A percentile compares a stretch with the other conserved stretches of the same genome.
Conservation (phyloP, 2,113 vertebrate species). For the rat (Rattus norvegicus) region DNA sequence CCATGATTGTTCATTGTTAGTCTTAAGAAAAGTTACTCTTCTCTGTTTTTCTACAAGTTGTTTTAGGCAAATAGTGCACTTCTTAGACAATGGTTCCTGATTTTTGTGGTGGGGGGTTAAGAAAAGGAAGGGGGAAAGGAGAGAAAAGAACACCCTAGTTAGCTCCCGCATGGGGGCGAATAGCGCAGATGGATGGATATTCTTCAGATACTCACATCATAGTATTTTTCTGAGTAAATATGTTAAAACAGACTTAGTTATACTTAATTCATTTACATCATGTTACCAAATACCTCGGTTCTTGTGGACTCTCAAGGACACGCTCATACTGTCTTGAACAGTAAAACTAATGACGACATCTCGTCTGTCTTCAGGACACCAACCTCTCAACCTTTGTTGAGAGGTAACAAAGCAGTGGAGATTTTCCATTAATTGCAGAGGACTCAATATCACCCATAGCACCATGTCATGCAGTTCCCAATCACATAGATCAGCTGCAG, state of each 20-base stretch:
- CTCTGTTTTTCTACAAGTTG: neutral
- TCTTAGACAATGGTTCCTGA: neutral
- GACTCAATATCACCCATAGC: neutral
- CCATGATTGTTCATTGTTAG: slow-evolving; percentile 6
- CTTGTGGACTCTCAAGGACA: neutral
- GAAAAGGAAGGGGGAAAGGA: too few relatives aligned
- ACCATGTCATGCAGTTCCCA: neutral
- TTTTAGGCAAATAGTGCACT: neutral
- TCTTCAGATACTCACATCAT: neutral
- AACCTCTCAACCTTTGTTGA: neutral
- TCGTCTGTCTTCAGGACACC: neutral
- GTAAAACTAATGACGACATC: neutral
- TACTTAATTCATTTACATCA: neutral
- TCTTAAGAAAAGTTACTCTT: slow-evolving; percentile 54
- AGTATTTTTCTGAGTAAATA: neutral
- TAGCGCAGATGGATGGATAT: neutral
- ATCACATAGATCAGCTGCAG: neutral
- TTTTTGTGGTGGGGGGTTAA: neutral
- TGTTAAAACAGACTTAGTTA: neutral
- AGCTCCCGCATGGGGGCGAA: neutral
- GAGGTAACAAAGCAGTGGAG: neutral
- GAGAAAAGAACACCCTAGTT: neutral
- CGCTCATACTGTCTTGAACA: neutral
- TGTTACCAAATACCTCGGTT: neutral
- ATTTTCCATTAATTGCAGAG: neutral